Evolutionary conservation across 2,888 invertebrate genomes (phyloP), one percentile per base, ranked within the genome.

Genomic region (Parasteatoda lunata): DNA sequence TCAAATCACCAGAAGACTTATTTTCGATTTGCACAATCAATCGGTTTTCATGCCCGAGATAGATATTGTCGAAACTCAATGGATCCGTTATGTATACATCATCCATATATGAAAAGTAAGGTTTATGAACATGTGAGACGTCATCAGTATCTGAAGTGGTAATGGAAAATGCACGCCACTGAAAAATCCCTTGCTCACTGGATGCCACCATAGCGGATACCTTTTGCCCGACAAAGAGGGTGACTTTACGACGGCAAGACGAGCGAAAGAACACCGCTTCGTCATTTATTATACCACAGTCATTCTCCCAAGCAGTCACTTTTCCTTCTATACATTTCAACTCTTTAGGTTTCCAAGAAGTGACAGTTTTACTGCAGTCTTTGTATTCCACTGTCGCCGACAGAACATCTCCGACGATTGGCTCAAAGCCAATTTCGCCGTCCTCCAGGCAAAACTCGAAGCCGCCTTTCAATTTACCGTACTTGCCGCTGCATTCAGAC

Each of bases 111-210:
- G 72, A 45, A 15, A 86, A 5, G 51, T 7, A 70, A 65, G 85
- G 85, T 48, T 86, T 86, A 7, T 72, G 64, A 3, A 8, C 52
- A 65, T 64, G 9, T 47, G 48, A 75, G 13, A 65, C 49, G 15
- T 78, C 70, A 48, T 86, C 77, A n/a, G 52, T n/a, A 4, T n/a
- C 13, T 51, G 80, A 80, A 7, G 80, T 45, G 51, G 76, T 77
- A 8, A 86, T n/a, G 66, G 85, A 86, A 77, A 77, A 86, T 7
- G 88, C 88, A 65, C 88, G 69, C 88, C 88, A 88, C 48, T 76
- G 68, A 59, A 79, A 88, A 6, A 83, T 30, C 8, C 88, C 88
- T 59, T 83, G 79, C 45, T 83, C 76, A 54, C 82, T 82, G 5
- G 78, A 78, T 9, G 75, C 83, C 6, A 83, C 78, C 83, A 83